Evolutionary conservation across 2,797 vertebrate genomes (phyloP).

Genomic region (Etheostoma perlongum): DNA sequence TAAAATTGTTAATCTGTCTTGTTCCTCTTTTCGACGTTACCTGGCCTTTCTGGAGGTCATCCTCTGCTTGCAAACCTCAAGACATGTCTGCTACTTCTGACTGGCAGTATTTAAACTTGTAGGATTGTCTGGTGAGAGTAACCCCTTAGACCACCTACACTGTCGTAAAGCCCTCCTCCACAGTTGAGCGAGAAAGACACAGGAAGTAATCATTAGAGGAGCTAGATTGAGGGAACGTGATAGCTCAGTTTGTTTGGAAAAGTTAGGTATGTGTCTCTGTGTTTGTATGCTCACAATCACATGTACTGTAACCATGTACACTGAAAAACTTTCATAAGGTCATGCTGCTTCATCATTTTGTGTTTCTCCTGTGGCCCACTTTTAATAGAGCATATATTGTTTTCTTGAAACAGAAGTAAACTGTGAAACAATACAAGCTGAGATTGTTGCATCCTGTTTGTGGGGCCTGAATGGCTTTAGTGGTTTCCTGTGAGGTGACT

Average conservation of each 20-base stretch:
- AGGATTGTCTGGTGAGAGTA: constrained; percentile 78
- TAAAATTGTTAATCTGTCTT: constrained; percentile 52
- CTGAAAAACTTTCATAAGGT: constrained; percentile 17
- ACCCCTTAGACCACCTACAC: constrained; percentile 75
- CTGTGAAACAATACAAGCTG: constrained; percentile 77
- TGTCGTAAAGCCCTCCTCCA: constrained; percentile 46
- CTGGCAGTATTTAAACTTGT: constrained; percentile 61
- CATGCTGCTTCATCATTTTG: constrained; percentile 13
- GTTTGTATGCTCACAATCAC: constrained; percentile 31
- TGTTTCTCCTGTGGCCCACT: constrained; percentile 12
- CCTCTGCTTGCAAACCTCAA: constrained; percentile 54
- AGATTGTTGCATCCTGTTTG: constrained; percentile 82
- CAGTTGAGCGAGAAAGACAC: constrained; percentile 47
- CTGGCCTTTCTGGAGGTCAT: constrained; percentile 65
- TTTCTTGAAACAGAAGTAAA: constrained; percentile 65
- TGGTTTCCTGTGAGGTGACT: constrained; percentile 82
- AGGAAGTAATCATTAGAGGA: constrained; percentile 66
- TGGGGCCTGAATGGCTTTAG: constrained; percentile 80
- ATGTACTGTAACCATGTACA: constrained; percentile 5
- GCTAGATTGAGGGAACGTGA: constrained; percentile 58
- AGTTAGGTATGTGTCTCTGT: constrained; percentile 40
- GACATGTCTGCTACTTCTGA: constrained; percentile 59
- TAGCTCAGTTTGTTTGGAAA: constrained; percentile 72
- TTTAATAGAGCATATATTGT: constrained; percentile 32
- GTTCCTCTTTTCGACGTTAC: constrained; percentile 54